Evolutionary conservation across 2,113 vertebrate species (phyloP).

Genomic region (Hemiprocne comata): DNA sequence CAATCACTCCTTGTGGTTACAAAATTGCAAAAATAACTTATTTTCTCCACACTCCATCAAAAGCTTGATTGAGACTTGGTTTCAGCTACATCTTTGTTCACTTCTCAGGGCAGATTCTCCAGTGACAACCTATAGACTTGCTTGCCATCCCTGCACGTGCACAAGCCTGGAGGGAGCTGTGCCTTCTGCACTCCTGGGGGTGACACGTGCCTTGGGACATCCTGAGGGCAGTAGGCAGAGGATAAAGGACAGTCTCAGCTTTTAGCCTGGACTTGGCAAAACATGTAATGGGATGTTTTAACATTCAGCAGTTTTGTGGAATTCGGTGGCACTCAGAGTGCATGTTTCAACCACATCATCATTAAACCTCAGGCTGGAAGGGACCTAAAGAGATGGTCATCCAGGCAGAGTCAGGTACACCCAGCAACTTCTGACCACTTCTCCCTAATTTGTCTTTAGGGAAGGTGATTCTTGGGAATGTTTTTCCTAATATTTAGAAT

Average conservation of each 20-base stretch:
- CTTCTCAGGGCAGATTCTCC: not conserved
- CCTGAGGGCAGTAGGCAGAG: not conserved
- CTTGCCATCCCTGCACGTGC: rapidly evolving
- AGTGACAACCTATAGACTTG: not conserved
- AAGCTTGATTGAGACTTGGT: not conserved
- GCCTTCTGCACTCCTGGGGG: not conserved
- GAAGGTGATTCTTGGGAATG: not conserved
- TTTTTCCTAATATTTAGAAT: not conserved
- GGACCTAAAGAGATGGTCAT: not conserved
- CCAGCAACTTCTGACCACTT: not conserved
- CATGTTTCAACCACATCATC: not conserved
- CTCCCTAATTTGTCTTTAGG: not conserved
- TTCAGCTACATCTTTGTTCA: not conserved
- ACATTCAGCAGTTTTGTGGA: not conserved
- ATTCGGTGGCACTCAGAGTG: not conserved
- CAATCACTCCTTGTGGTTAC: not conserved
- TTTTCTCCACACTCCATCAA: not conserved
- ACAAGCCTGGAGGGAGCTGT: not conserved
- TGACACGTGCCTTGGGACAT: not conserved
- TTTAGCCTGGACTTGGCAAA: not conserved
- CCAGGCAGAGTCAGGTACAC: not conserved
- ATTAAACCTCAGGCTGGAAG: not conserved
- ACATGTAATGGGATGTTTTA: not conserved
- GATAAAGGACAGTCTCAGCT: not conserved
- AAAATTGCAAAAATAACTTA: not conserved